phyloP scores from a whole-genome alignment of 2,888 invertebrate genomes.

The Drosophila affinis region DNA sequence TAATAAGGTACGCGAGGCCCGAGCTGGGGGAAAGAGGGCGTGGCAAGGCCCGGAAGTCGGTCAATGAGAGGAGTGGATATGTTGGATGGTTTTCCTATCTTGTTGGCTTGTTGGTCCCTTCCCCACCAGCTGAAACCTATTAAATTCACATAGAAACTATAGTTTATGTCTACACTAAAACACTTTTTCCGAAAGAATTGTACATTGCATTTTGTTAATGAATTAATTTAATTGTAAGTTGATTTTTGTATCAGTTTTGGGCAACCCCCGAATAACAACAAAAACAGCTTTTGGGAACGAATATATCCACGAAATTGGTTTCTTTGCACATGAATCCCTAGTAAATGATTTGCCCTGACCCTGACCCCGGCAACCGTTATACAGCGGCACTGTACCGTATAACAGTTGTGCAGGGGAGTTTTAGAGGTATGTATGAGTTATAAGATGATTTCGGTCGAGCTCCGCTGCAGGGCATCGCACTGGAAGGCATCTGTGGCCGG shows the following conservation, averaged over 20 bases:
- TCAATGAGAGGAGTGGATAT: not conserved
- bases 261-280: slow-evolving; percentile 78
- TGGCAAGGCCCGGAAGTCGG: not conserved
- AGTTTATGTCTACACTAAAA: not conserved
- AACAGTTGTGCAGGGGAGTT: slow-evolving; percentile 20
- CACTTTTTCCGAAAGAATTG: slow-evolving; percentile 40
- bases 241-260: slow-evolving; percentile 21
- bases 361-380: slow-evolving; percentile 19
- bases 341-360: slow-evolving; percentile 18
- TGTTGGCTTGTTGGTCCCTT: not conserved
- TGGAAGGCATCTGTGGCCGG: slow-evolving; percentile 70
- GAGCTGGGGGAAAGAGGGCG: slow-evolving; percentile 4
- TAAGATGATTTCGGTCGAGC: slow-evolving; percentile 83
- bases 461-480: slow-evolving; percentile 81
- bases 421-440: slow-evolving; percentile 44
- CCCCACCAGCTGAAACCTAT: not conserved
- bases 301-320: slow-evolving; percentile 22
- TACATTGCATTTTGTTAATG: slow-evolving; percentile 41
- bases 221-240: slow-evolving; percentile 29
- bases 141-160: slow-evolving; percentile 1
- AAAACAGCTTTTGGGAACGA: slow-evolving; percentile 48
- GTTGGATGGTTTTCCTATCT: not conserved
- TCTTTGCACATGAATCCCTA: slow-evolving; percentile 39
- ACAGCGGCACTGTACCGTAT: slow-evolving; percentile 31
- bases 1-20: slow-evolving; percentile 20